A percentile compares a stretch with the other conserved stretches of the same genome.
Conservation (phyloP, 2,113 vertebrate species). For the Ardeotis arabs region DNA sequence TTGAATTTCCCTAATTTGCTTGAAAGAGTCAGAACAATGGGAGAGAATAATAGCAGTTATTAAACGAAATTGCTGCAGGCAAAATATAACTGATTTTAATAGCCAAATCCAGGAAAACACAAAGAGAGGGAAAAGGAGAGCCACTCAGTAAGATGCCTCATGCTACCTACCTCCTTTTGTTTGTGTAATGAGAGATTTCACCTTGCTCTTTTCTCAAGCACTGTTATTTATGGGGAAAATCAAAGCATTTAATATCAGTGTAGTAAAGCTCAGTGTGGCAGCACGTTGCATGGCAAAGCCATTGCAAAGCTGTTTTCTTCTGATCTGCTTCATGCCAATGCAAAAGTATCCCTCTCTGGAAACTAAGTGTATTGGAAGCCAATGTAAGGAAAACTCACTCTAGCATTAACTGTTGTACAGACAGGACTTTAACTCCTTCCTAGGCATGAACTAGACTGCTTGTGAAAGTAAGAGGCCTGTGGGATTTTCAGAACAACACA, state of each 20-base stretch:
- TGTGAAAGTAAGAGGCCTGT: neutral
- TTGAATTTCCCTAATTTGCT: slow-evolving; percentile 67
- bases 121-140: slow-evolving; percentile 23
- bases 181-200: slow-evolving; percentile 29
- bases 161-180: neutral
- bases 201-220: slow-evolving; percentile 22
- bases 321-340: neutral
- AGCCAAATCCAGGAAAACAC: slow-evolving; percentile 40
- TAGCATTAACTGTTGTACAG: neutral
- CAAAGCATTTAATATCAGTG: neutral
- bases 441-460: neutral
- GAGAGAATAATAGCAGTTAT: slow-evolving; percentile 66
- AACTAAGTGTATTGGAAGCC: neutral
- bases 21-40: slow-evolving; percentile 52
- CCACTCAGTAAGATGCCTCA: neutral
- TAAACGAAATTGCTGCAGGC: slow-evolving; percentile 63
- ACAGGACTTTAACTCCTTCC: neutral
- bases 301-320: neutral
- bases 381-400: neutral
- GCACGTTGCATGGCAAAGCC: neutral
- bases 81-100: slow-evolving; percentile 57
- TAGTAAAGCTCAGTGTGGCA: neutral
- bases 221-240: neutral
- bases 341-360: neutral
- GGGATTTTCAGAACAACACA: neutral